Base-by-base conservation (phyloP, 2,113 vertebrate genomes). In the Megaleporinus macrocephalus region DNA sequence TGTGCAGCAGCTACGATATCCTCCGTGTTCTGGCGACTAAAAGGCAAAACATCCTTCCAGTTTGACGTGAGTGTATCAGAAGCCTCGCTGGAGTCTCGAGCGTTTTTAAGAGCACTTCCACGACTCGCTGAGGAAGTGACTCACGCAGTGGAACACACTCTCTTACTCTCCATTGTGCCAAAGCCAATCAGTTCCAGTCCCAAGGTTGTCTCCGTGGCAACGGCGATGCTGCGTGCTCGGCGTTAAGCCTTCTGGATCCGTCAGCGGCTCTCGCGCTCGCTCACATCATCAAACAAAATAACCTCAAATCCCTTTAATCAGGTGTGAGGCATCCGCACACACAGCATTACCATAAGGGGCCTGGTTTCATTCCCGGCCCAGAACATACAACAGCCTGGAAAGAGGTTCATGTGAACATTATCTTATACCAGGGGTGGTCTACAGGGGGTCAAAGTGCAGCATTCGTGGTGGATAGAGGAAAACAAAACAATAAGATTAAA, bases 161-260 rank as follows among this genome's bases (percentile, higher is more conserved):
- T 9, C 44, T 11, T 55, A 22, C 16, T 70, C 61, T 65, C 63
- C 76, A 44, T 70, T 70, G 51, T n/a, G 51, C 26, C 36, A 11
- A 16, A 82, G 51, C 53, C 65, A 83, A 83, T 83, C 41, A 26
- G 3, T 15, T 10, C 65, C 29, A 26, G 74, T 62, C 33, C 36
- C 86, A 84, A 81, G 72, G 79, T 80, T 82, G 81, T 87, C 84
- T 82, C 83, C 81, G 75, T 79, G 78, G 84, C 29, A 76, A 87
- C 73, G 20, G 6, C 6, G 55, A 87, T 74, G 73, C 76, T 76
- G 59, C 26, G 63, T 5, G 29, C 53, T 55, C 53, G 24, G 57
- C 24, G 4, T 61, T 47, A 61, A 62, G 62, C 77, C 81, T 71
- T 69, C 53, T n/a, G 70, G 63, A 71, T 78, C 49, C 71, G 16